A percentile compares a stretch with the other conserved stretches of the same genome.
phyloP scores from a whole-genome alignment of 2,797 vertebrate species.

The Poeciliopsis turneri region DNA sequence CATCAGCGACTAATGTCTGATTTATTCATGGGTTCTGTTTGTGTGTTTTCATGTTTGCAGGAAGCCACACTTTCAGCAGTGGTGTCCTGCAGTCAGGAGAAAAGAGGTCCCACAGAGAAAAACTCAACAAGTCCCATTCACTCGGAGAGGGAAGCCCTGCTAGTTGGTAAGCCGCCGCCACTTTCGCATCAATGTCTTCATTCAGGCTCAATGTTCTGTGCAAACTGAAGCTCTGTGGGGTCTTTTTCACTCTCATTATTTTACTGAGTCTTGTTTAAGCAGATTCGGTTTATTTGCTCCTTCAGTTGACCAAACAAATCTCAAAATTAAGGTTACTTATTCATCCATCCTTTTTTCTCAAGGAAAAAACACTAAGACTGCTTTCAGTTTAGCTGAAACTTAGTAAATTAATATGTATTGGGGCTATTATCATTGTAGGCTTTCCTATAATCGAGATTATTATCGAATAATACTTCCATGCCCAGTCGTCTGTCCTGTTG shows the following conservation, averaged over 20 bases:
- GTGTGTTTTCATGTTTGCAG: slow-evolving; percentile 64
- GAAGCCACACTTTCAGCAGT: slow-evolving; percentile 77
- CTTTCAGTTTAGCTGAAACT: neutral
- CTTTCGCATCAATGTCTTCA: neutral
- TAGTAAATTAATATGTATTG: neutral
- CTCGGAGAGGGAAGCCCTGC: slow-evolving; percentile 90
- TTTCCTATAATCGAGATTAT: neutral
- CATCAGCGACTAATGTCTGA: slow-evolving; percentile 9
- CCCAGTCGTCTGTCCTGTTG: neutral
- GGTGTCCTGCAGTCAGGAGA: slow-evolving; percentile 90
- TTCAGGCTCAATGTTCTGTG: neutral
- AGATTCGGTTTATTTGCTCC: neutral
- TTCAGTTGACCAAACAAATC: neutral
- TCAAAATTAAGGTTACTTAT: neutral
- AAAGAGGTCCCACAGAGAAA: slow-evolving; percentile 85
- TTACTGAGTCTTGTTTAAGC: neutral
- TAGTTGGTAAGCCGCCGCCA: slow-evolving; percentile 84
- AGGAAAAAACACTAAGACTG: neutral
- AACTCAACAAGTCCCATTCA: slow-evolving; percentile 83
- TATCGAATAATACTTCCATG: neutral
- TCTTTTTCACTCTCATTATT: slow-evolving; percentile 1
- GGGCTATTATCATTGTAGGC: neutral
- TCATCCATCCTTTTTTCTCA: neutral
- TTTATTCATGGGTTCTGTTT: neutral
- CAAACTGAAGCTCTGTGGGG: neutral